These are phyloP conservation scores for Linurgus olivaceus DNA, from an alignment of 2,797 vertebrate species.

Conservation along the genomic window DNA sequence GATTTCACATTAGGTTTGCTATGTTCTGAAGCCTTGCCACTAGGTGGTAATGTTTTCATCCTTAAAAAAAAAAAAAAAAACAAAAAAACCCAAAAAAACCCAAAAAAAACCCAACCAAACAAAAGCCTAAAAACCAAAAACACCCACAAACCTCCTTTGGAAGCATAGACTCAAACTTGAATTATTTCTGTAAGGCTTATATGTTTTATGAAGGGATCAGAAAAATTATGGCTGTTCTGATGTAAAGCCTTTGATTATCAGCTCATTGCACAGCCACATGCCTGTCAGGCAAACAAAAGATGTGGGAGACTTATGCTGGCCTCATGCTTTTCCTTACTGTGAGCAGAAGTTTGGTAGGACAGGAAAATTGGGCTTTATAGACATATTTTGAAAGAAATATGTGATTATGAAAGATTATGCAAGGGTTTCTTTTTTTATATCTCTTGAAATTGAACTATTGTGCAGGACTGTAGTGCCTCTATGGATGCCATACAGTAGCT, in stretches of 20 bases:
- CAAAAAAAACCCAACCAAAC: background rate
- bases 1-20: background rate
- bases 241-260: constrained; percentile 11
- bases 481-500: background rate
- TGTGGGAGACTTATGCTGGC: background rate
- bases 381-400: background rate
- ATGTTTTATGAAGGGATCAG: background rate
- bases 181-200: background rate
- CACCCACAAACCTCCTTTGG: background rate
- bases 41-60: constrained; percentile 5
- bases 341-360: background rate
- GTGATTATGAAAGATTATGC: background rate
- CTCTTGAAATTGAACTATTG: background rate
- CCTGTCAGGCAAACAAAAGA: background rate
- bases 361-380: background rate
- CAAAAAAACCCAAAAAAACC: background rate
- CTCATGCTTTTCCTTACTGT: background rate
- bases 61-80: background rate
- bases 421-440: background rate
- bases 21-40: background rate
- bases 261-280: background rate
- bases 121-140: rapidly evolving
- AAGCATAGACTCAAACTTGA: background rate
- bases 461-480: background rate
- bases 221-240: background rate